phyloP scores from a whole-genome alignment of 2,113 vertebrate species.

The Alces alces region DNA sequence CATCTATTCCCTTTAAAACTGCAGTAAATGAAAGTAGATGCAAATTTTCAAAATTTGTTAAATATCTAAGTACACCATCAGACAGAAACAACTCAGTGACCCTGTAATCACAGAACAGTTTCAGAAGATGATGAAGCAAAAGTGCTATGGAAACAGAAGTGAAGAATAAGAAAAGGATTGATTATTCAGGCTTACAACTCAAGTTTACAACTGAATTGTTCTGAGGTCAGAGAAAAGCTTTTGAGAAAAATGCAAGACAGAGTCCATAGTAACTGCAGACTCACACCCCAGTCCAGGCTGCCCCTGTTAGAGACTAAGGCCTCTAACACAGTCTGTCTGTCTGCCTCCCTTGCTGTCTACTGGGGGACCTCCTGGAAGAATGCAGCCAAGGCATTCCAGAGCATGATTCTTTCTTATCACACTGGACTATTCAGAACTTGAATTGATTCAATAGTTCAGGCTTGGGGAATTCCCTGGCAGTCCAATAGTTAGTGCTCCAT shows the following conservation, averaged over 20 bases:
- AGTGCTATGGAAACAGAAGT: neutral
- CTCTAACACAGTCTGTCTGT: neutral
- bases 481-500: neutral
- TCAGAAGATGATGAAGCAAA: neutral
- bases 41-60: neutral
- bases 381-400: neutral
- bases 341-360: neutral
- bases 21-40: constrained; percentile 28
- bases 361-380: neutral
- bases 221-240: neutral
- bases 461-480: neutral
- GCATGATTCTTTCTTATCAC: neutral
- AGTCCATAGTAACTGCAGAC: neutral
- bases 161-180: neutral
- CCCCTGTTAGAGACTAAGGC: neutral
- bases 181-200: neutral
- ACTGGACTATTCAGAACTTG: neutral
- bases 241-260: neutral
- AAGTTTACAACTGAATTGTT: neutral
- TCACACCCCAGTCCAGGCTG: neutral
- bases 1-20: neutral
- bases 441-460: neutral
- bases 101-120: neutral
- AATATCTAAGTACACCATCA: neutral
- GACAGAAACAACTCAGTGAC: neutral